A percentile compares a stretch with the other conserved stretches of the same genome.
These are phyloP conservation scores for Podarcis muralis DNA, from an alignment of 2,113 vertebrate genomes.

Conservation along the genomic window DNA sequence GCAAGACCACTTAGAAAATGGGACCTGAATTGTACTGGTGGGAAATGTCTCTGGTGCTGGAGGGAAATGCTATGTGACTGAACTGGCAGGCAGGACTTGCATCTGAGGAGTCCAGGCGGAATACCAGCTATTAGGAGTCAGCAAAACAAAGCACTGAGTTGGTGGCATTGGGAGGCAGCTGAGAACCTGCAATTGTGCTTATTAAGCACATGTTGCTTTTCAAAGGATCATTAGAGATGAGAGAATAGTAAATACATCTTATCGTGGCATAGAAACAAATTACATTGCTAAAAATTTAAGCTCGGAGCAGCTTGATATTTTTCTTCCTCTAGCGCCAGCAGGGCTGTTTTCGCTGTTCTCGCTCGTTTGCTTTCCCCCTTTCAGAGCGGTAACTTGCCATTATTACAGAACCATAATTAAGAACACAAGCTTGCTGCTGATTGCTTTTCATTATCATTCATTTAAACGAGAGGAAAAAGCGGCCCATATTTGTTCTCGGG, in stretches of 20 bases:
- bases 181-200: constrained; percentile 42
- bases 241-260: constrained; percentile 41
- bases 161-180: constrained; percentile 26
- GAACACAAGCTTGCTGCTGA: constrained; percentile 34
- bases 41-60: not conserved
- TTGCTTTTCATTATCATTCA: constrained; percentile 56
- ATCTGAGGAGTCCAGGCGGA: not conserved
- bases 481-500: constrained; percentile 34
- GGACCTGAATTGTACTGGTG: not conserved
- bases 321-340: constrained; percentile 33
- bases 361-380: constrained; percentile 11
- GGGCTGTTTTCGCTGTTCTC: constrained; percentile 14
- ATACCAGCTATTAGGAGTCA: not conserved
- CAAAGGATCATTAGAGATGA: constrained; percentile 47
- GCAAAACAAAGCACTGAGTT: constrained; percentile 23
- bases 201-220: constrained; percentile 35
- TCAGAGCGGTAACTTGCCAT: constrained; percentile 37
- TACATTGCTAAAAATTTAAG: constrained; percentile 53
- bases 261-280: constrained; percentile 36
- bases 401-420: constrained; percentile 23
- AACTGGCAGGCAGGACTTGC: not conserved
- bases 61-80: not conserved
- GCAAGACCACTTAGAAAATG: not conserved
- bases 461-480: constrained; percentile 53
- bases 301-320: constrained; percentile 42